A percentile compares a stretch with the other conserved stretches of the same genome.
phyloP scores from a whole-genome alignment of 2,888 invertebrate genomes.

The Drosophila dives region DNA sequence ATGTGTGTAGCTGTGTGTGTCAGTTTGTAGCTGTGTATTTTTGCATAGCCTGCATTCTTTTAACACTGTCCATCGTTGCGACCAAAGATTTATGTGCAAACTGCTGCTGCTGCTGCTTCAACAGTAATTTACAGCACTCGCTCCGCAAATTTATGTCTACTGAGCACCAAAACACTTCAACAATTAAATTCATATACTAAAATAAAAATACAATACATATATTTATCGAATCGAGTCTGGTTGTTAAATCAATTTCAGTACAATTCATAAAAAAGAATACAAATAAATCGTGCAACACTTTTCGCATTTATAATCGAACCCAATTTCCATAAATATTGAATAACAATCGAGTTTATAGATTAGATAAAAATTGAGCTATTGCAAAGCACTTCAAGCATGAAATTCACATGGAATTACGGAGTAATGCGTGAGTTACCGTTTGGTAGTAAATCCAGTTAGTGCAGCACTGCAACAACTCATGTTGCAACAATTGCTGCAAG shows the following conservation, averaged over 20 bases:
- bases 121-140: conserved; percentile 73
- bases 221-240: conserved; percentile 17
- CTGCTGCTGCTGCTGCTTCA: conserved; percentile 61
- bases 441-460: conserved; percentile 1
- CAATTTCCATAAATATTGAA: conserved; percentile 18
- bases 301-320: conserved; percentile 12
- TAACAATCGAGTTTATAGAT: conserved; percentile 9
- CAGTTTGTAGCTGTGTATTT: conserved; percentile 20
- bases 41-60: conserved; percentile 56
- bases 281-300: conserved; percentile 18
- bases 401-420: conserved; percentile 23
- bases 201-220: conserved; percentile 22
- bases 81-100: conserved; percentile 67
- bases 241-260: conserved; percentile 34
- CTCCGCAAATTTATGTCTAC: conserved; percentile 65
- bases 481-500: conserved; percentile 5
- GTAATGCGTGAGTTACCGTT: conserved; percentile 9
- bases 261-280: not conserved
- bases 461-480: conserved; percentile 1
- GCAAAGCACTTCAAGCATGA: not conserved
- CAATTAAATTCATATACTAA: conserved; percentile 47
- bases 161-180: conserved; percentile 30
- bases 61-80: conserved; percentile 49
- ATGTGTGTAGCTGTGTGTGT: conserved; percentile 16
- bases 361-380: conserved; percentile 5